phyloP scores from a whole-genome alignment of 2,113 vertebrate genomes.

The Acanthochromis polyacanthus region DNA sequence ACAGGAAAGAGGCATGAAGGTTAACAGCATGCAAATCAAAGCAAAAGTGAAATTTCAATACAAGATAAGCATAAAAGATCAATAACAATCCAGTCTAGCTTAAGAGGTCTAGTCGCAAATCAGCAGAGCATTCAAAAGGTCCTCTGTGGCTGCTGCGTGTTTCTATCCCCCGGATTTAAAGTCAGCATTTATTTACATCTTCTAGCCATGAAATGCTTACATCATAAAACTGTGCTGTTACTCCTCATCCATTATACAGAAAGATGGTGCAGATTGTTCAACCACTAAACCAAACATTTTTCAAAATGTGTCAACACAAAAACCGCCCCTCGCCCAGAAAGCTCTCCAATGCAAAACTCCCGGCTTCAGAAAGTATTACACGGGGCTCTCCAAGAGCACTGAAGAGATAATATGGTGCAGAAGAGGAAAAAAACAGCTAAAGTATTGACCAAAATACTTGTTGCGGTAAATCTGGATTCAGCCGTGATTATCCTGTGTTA shows the following conservation, averaged over 20 bases:
- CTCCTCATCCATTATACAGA: constrained; percentile 48
- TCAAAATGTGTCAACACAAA: constrained; percentile 52
- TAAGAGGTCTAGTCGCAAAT: constrained; percentile 24
- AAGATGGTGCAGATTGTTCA: constrained; percentile 50
- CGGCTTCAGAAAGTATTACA: constrained; percentile 7
- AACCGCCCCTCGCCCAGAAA: constrained; percentile 29
- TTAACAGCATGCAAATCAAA: not conserved
- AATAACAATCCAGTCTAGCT: not conserved
- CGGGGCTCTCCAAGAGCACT: constrained; percentile 8
- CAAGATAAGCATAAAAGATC: not conserved
- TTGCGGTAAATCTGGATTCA: constrained; percentile 47
- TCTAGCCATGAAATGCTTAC: constrained; percentile 63
- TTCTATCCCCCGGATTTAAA: constrained; percentile 17
- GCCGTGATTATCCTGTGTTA: constrained; percentile 50
- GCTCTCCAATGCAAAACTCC: constrained; percentile 17
- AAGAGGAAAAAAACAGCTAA: constrained; percentile 18
- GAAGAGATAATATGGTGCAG: constrained; percentile 10
- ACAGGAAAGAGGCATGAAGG: not conserved
- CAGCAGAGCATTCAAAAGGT: not conserved
- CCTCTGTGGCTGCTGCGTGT: constrained; percentile 7
- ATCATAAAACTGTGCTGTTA: constrained; percentile 50
- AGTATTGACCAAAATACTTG: constrained; percentile 57
- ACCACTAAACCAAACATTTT: constrained; percentile 62
- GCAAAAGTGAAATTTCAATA: not conserved
- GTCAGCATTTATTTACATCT: constrained; percentile 62